phyloP scores from a whole-genome alignment of 2,888 invertebrate genomes.

The Cenopis cana region DNA sequence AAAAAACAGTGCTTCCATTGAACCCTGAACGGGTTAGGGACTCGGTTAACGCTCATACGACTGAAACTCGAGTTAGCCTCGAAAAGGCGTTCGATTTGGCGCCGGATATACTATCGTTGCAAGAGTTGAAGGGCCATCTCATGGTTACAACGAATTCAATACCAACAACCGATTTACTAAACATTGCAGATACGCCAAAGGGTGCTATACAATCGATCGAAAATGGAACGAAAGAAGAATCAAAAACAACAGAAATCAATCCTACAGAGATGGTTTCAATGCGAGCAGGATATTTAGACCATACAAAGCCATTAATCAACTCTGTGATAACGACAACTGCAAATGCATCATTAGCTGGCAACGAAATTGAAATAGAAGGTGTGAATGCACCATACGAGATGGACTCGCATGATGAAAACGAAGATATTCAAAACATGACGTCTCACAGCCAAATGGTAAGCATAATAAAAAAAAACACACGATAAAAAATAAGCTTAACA shows the following conservation, averaged over 20 bases:
- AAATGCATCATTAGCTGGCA: slow-evolving; percentile 37
- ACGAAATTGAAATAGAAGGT: slow-evolving; percentile 51
- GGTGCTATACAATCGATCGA: slow-evolving; percentile 25
- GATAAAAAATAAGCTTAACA: no score
- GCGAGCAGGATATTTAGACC: slow-evolving; percentile 70
- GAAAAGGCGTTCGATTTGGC: slow-evolving; percentile 54
- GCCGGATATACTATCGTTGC: slow-evolving; percentile 57
- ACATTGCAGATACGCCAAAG: slow-evolving; percentile 27
- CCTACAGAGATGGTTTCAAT: slow-evolving; percentile 60
- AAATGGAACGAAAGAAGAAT: slow-evolving; percentile 32
- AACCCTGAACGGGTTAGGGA: slow-evolving; percentile 50
- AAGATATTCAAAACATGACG: slow-evolving; percentile 52
- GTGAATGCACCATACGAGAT: slow-evolving; percentile 50
- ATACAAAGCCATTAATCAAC: slow-evolving; percentile 54
- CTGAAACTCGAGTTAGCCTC: slow-evolving; percentile 52
- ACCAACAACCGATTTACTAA: neutral
- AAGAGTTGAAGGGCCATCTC: slow-evolving; percentile 54
- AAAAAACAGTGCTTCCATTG: slow-evolving; percentile 45
- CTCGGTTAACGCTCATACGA: slow-evolving; percentile 56
- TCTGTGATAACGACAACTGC: slow-evolving; percentile 43
- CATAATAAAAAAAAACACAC: no score
- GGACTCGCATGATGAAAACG: slow-evolving; percentile 49
- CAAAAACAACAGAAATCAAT: slow-evolving; percentile 13
- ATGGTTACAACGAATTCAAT: slow-evolving; percentile 45
- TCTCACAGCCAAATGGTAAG: slow-evolving; percentile 72